These are phyloP conservation scores for Phainopepla nitens DNA, from an alignment of 2,113 vertebrate species.

Conservation along the genomic window DNA sequence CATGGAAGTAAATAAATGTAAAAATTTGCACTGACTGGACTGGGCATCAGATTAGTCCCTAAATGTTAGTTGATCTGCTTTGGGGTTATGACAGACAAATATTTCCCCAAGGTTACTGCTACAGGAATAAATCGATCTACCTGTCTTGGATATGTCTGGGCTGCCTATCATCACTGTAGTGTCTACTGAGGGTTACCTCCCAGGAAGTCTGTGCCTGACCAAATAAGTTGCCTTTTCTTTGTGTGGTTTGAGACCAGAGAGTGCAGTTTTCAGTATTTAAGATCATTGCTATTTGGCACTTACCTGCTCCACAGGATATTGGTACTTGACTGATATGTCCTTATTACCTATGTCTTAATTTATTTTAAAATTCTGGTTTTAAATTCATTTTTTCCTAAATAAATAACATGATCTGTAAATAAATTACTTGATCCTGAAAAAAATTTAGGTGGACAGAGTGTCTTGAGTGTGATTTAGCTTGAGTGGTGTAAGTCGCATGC, in stretches of 20 bases:
- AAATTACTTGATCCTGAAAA: slow-evolving; percentile 13
- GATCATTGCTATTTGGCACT: neutral
- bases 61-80: slow-evolving; percentile 59
- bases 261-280: slow-evolving; percentile 13
- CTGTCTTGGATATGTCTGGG: slow-evolving; percentile 22
- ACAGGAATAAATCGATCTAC: slow-evolving; percentile 53
- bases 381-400: neutral
- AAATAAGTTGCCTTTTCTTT: slow-evolving; percentile 46
- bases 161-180: slow-evolving; percentile 38
- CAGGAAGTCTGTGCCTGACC: slow-evolving; percentile 11
- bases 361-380: neutral
- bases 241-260: slow-evolving; percentile 6
- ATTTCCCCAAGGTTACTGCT: slow-evolving; percentile 61
- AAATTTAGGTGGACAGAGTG: slow-evolving; percentile 2
- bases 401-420: neutral
- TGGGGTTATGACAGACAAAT: slow-evolving; percentile 66
- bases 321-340: neutral
- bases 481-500: neutral
- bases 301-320: slow-evolving; percentile 11
- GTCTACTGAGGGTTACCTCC: neutral
- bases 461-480: slow-evolving; percentile 34
- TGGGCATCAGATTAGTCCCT: slow-evolving; percentile 40
- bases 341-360: neutral
- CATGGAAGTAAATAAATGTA: slow-evolving; percentile 51
- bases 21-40: slow-evolving; percentile 43